These are phyloP conservation scores for Lepas anatifera DNA, from an alignment of 2,888 invertebrate genomes.

Conservation along the genomic window DNA sequence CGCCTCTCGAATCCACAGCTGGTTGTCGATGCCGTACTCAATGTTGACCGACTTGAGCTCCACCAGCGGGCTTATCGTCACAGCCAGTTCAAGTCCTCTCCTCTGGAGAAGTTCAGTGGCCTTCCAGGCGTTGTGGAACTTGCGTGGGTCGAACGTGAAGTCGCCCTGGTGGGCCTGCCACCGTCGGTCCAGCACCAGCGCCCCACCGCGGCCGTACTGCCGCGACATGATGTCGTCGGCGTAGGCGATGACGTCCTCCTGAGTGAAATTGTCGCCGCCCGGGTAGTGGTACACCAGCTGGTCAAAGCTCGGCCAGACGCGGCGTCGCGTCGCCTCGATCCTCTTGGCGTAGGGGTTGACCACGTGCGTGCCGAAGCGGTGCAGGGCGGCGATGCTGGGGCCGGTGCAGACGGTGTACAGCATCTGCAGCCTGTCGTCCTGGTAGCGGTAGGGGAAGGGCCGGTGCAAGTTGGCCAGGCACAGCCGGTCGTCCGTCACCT, in stretches of 20 bases:
- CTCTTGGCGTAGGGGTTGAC: background rate
- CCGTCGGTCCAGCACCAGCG: conserved; percentile 15
- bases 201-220: background rate
- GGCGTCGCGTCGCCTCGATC: background rate
- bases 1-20: conserved; percentile 65
- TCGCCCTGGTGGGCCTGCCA: conserved; percentile 81
- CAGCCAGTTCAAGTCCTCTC: conserved; percentile 71
- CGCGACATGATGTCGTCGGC: background rate
- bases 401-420: background rate
- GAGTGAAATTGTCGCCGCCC: background rate
- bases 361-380: background rate
- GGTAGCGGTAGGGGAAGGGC: background rate
- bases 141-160: conserved; percentile 55
- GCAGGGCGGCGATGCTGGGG: background rate
- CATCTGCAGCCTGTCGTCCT: background rate
- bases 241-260: background rate
- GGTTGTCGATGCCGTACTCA: conserved; percentile 58
- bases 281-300: background rate
- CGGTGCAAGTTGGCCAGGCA: background rate
- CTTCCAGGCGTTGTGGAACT: conserved; percentile 31
- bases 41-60: conserved; percentile 68
- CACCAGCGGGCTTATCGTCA: conserved; percentile 83
- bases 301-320: background rate
- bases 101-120: conserved; percentile 68
- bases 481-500: background rate